These are phyloP conservation scores for Berghia stephanieae DNA, from an alignment of 1,140 invertebrate species.

Conservation along the genomic window DNA sequence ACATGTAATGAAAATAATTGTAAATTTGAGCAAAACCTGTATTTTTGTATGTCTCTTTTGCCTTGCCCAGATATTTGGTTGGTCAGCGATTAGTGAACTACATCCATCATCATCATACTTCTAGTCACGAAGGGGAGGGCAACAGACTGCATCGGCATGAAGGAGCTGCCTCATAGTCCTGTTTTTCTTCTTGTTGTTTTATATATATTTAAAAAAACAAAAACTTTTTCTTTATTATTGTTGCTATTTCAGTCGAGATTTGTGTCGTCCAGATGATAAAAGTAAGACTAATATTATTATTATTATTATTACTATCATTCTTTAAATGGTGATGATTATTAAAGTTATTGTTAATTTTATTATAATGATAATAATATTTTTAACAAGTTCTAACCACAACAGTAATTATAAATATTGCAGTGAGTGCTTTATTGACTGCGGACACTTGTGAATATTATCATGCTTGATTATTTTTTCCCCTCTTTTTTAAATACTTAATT, in stretches of 20 bases:
- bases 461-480: neutral
- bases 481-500: neutral
- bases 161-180: neutral
- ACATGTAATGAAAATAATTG: neutral
- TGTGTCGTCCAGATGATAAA: neutral
- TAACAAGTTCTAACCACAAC: no score
- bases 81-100: slow-evolving; percentile 95
- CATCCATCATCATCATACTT: slow-evolving; percentile 40
- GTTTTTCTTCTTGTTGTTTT: neutral
- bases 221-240: no score
- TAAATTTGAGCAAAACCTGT: neutral
- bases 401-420: neutral
- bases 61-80: slow-evolving; percentile 78
- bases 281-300: neutral
- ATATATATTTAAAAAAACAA: neutral
- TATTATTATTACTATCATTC: neutral
- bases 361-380: neutral
- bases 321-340: no score
- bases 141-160: slow-evolving; percentile 30
- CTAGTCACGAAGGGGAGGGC: slow-evolving; percentile 16
- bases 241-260: no score
- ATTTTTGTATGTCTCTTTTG: slow-evolving; percentile 27
- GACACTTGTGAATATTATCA: neutral
- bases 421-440: neutral
- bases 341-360: neutral